Evolutionary conservation across 2,797 vertebrate species (phyloP).

Genomic region (Chelonia mydas): DNA sequence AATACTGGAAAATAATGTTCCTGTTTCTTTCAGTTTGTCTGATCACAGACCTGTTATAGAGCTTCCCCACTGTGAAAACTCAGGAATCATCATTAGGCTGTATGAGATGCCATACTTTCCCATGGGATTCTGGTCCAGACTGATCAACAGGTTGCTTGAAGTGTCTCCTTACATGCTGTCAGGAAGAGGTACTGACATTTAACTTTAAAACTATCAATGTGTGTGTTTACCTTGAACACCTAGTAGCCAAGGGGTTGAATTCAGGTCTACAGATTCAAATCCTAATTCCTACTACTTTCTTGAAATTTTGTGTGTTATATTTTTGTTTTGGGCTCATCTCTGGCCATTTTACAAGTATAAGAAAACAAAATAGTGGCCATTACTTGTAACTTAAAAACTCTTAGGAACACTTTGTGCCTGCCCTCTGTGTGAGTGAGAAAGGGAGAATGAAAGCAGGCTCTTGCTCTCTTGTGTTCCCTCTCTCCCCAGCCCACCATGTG

Average conservation of each 20-base stretch:
- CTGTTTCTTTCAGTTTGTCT: constrained; percentile 85
- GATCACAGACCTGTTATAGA: constrained; percentile 93
- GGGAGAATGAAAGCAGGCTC: background rate
- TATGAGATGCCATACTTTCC: constrained; percentile 99
- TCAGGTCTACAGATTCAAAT: background rate
- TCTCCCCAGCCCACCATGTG: background rate
- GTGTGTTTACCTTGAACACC: background rate
- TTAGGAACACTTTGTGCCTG: background rate
- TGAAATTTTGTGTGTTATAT: background rate
- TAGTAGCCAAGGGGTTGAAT: background rate
- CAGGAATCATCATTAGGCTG: constrained; percentile 92
- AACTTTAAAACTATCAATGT: background rate
- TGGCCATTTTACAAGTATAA: background rate
- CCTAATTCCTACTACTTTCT: background rate
- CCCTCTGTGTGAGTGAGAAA: background rate
- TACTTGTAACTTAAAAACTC: background rate
- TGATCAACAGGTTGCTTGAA: constrained; percentile 94
- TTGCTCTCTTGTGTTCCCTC: background rate
- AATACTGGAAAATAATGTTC: background rate
- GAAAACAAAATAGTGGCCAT: background rate
- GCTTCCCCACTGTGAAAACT: constrained; percentile 95
- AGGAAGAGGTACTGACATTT: constrained; percentile 86
- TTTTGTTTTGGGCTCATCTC: constrained; percentile 2
- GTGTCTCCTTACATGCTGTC: constrained; percentile 90
- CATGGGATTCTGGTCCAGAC: constrained; percentile 96